Conservation (phyloP, 2,888 invertebrate species). For the Clanis bilineata region DNA sequence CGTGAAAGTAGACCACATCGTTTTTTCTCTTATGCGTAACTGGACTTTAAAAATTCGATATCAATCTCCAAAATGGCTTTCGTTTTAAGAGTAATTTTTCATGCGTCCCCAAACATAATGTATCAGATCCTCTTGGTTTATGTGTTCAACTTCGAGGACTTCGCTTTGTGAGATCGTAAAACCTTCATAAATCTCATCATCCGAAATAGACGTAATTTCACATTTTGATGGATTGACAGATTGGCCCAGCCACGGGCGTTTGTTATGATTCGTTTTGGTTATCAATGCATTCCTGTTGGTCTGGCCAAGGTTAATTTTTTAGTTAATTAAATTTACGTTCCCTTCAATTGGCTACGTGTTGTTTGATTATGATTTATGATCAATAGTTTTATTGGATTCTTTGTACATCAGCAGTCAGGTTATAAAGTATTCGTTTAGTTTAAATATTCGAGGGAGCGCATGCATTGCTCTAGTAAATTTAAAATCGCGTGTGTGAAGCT, state of each 20-base stretch:
- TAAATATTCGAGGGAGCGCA: not conserved
- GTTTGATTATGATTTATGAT: not conserved
- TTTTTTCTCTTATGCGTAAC: conserved; percentile 21
- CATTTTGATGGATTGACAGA: conserved; percentile 18
- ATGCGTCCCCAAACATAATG: conserved; percentile 25
- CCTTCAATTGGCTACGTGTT: not conserved
- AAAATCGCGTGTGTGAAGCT: not conserved
- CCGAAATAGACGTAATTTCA: conserved; percentile 20
- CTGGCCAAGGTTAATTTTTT: not conserved
- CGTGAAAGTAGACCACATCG: conserved; percentile 24
- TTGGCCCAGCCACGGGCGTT: not conserved
- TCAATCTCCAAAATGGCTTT: conserved; percentile 29
- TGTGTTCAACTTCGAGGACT: conserved; percentile 23
- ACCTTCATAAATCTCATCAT: conserved; percentile 29
- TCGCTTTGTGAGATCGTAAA: conserved; percentile 31
- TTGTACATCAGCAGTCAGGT: no score
- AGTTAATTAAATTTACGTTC: not conserved
- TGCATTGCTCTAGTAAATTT: not conserved
- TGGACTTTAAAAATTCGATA: conserved; percentile 22
- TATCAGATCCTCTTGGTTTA: conserved; percentile 33
- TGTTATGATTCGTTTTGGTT: conserved; percentile 28
- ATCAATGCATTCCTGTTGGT: conserved; percentile 15
- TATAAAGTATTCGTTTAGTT: not conserved
- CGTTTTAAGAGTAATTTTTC: conserved; percentile 32
- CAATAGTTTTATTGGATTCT: not conserved